A percentile compares a stretch with the other conserved stretches of the same genome.
Conservation (phyloP, 2,113 vertebrate species). For the Thermophis baileyi region DNA sequence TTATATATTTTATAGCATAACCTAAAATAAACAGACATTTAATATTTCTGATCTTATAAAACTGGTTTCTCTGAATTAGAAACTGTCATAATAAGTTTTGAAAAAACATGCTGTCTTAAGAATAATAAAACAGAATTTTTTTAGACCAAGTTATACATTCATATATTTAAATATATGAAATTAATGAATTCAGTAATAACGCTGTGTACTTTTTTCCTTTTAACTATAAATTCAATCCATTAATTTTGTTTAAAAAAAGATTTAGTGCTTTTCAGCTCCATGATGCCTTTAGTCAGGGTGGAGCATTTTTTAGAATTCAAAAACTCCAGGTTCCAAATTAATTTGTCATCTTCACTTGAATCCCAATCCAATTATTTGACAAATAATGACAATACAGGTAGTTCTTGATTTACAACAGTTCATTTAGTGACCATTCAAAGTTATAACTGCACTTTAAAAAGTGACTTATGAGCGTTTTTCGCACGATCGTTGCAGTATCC, state of each 20-base stretch:
- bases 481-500: not conserved
- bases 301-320: not conserved
- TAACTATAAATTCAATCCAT: not conserved
- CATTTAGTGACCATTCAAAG: not conserved
- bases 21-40: not conserved
- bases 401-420: not conserved
- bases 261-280: not conserved
- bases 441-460: not conserved
- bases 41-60: not conserved
- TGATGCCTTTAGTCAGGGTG: not conserved
- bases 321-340: not conserved
- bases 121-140: not conserved
- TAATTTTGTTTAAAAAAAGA: not conserved
- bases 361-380: not conserved
- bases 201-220: not conserved
- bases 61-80: not conserved
- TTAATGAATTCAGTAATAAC: not conserved
- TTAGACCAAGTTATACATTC: not conserved
- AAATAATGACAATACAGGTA: not conserved
- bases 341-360: not conserved
- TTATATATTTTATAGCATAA: not conserved
- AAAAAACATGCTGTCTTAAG: not conserved
- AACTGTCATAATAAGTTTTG: not conserved
- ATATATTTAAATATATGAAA: not conserved
- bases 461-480: not conserved